Percentiles rank a stretch among this genome's conserved stretches.
phyloP scores from a whole-genome alignment of 92 coral and sea anemone species.

The Siderastrea radians region DNA sequence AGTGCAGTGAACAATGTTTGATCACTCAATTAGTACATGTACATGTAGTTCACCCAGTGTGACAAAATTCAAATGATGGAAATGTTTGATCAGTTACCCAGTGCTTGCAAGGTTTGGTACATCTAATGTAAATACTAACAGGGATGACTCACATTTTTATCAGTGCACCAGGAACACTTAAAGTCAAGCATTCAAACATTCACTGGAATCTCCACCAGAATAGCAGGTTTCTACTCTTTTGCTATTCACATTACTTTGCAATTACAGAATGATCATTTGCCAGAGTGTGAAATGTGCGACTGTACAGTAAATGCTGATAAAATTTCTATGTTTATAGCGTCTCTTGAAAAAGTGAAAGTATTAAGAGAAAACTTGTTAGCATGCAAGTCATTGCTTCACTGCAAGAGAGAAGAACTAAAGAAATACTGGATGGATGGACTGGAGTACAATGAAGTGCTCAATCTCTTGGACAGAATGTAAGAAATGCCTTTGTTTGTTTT shows the following conservation, averaged over 20 bases:
- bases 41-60: no score
- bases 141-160: background rate
- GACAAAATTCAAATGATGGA: no score
- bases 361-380: slow-evolving; percentile 86
- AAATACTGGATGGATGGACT: slow-evolving; percentile 99
- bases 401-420: slow-evolving; percentile 96
- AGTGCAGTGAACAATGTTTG: no score
- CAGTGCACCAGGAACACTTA: slow-evolving; percentile 91
- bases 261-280: background rate
- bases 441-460: slow-evolving; percentile 96
- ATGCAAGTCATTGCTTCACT: slow-evolving; percentile 90
- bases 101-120: background rate
- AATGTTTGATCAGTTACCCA: background rate
- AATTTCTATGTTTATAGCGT: slow-evolving; percentile 55
- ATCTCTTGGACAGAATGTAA: slow-evolving; percentile 94
- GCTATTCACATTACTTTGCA: background rate
- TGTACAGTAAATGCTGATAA: background rate
- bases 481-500: background rate
- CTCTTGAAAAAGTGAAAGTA: slow-evolving; percentile 85
- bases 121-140: background rate
- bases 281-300: background rate
- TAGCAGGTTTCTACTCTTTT: slow-evolving; percentile 70
- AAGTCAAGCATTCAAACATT: slow-evolving; percentile 94
- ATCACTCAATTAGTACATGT: no score
- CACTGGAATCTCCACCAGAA: slow-evolving; percentile 95